These are phyloP conservation scores for Acridotheres tristis DNA, from an alignment of 2,797 vertebrate species.

Conservation along the genomic window DNA sequence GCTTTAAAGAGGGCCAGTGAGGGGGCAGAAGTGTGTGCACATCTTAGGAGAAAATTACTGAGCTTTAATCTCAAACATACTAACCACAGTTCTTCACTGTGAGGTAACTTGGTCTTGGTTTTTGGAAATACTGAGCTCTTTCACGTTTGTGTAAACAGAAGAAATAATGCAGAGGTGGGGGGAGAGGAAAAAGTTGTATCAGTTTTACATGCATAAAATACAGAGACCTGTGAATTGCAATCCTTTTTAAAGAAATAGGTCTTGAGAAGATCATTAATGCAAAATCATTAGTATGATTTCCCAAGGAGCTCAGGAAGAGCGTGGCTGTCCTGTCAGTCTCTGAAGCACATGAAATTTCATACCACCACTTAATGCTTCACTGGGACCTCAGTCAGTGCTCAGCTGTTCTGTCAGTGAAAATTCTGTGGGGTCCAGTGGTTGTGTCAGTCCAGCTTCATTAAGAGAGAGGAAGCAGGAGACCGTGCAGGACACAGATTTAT, in stretches of 20 bases:
- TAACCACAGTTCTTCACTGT: background rate
- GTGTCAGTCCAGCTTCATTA: background rate
- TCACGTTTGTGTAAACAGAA: background rate
- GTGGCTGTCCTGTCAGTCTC: background rate
- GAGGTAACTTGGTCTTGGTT: background rate
- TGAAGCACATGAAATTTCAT: background rate
- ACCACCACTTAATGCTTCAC: background rate
- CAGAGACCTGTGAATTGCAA: background rate
- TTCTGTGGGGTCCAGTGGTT: background rate
- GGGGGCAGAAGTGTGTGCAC: background rate
- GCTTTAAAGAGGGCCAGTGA: background rate
- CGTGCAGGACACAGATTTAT: background rate
- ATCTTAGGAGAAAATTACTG: background rate
- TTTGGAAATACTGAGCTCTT: background rate
- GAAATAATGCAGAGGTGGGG: background rate
- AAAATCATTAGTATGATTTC: background rate
- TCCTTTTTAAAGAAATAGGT: background rate
- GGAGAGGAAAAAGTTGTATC: background rate
- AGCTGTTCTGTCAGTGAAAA: background rate
- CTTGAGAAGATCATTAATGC: background rate
- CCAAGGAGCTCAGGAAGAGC: background rate
- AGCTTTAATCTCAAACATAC: background rate
- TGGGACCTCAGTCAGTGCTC: background rate
- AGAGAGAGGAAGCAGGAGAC: background rate
- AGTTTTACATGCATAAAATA: background rate